Percentiles rank a stretch among this genome's conserved stretches.
phyloP scores from a whole-genome alignment of 53 echinoderm and acorn worm genomes.

The Temnopleurus reevesii region DNA sequence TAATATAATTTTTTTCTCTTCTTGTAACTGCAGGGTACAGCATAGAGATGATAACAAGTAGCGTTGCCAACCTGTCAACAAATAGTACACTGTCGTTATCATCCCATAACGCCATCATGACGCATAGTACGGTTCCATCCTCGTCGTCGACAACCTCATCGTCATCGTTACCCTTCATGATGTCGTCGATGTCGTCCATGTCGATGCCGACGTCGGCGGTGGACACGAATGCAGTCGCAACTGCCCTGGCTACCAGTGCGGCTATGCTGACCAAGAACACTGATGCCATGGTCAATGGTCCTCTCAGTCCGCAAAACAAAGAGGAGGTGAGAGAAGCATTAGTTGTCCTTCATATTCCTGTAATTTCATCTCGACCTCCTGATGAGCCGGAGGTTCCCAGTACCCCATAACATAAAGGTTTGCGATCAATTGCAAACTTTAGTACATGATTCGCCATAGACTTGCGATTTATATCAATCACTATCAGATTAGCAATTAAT shows the following conservation, averaged over 20 bases:
- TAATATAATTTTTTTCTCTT: no score
- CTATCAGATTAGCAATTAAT: no score
- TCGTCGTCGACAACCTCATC: background rate
- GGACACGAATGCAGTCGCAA: slow-evolving; percentile 24
- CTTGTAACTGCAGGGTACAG: slow-evolving; percentile 53
- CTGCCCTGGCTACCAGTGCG: slow-evolving; percentile 27
- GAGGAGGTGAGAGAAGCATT: slow-evolving; percentile 41
- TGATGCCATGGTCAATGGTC: slow-evolving; percentile 82
- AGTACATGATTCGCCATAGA: no score
- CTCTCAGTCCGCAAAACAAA: slow-evolving; percentile 77
- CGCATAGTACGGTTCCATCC: background rate
- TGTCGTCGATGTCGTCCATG: background rate
- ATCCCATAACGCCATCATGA: background rate
- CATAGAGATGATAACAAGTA: slow-evolving; percentile 81
- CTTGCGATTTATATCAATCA: no score
- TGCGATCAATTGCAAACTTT: no score
- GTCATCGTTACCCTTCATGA: slow-evolving; percentile 16
- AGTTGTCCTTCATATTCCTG: background rate
- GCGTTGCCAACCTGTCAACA: slow-evolving; percentile 64
- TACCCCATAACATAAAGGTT: no score
- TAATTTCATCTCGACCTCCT: no score
- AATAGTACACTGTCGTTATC: slow-evolving; percentile 42
- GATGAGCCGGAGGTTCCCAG: no score
- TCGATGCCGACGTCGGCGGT: slow-evolving; percentile 4
- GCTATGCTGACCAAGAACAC: slow-evolving; percentile 49